phyloP scores from a whole-genome alignment of 2,888 invertebrate species.

The Linnaemya tessellans region DNA sequence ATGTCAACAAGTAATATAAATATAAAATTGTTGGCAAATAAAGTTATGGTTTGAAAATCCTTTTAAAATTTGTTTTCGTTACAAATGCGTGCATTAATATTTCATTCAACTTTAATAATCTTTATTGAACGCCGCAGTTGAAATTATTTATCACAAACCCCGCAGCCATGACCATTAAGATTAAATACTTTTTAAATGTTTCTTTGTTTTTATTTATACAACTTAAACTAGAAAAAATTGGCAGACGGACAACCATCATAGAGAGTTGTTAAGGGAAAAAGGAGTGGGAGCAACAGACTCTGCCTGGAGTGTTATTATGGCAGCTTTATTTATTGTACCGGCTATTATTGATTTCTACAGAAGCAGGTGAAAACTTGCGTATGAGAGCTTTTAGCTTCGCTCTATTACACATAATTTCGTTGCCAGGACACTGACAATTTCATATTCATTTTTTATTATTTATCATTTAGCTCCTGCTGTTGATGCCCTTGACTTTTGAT shows the following conservation, averaged over 20 bases:
- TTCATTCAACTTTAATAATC: not conserved
- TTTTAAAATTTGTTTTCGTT: not conserved
- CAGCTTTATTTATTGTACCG: slow-evolving; percentile 27
- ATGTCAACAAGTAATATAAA: too few species aligned
- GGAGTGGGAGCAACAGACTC: not conserved
- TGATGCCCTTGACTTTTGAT: not conserved
- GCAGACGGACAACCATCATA: not conserved
- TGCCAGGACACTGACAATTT: slow-evolving; percentile 52
- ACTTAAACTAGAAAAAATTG: too few species aligned
- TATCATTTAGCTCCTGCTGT: slow-evolving; percentile 6
- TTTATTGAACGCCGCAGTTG: too few species aligned
- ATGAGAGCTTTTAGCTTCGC: slow-evolving; percentile 9
- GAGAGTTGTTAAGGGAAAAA: not conserved
- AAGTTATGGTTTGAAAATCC: too few species aligned
- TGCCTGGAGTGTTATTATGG: slow-evolving; percentile 36
- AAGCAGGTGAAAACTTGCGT: slow-evolving; percentile 1
- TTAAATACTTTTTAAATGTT: not conserved
- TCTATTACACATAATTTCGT: slow-evolving; percentile 52
- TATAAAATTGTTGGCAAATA: too few species aligned
- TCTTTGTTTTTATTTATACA: not conserved
- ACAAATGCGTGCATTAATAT: not conserved
- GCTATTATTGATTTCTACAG: not conserved
- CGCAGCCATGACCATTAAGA: slow-evolving; percentile 11
- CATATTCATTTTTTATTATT: not conserved
- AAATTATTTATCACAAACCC: not conserved